Percentiles rank a stretch among this genome's conserved stretches.
Evolutionary conservation across 1,140 invertebrate species (phyloP).

Genomic region (Cylas formicarius): DNA sequence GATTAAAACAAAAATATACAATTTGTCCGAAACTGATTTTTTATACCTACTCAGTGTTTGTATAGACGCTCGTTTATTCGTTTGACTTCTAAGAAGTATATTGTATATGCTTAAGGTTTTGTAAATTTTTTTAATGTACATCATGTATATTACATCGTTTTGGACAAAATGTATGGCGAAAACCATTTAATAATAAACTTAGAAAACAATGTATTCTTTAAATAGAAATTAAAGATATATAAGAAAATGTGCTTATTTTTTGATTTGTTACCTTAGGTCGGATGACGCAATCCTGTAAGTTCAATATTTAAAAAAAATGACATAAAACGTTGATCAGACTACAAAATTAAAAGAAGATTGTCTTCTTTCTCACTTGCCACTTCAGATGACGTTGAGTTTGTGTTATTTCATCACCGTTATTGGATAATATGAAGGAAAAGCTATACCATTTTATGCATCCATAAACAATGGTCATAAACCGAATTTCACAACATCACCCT

Average conservation of each 20-base stretch:
- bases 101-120: conserved; percentile 25
- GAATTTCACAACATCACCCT: too few relatives aligned
- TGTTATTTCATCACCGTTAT: too few relatives aligned
- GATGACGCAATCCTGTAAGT: too few relatives aligned
- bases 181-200: conserved; percentile 42
- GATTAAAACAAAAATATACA: conserved; percentile 22
- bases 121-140: conserved; percentile 24
- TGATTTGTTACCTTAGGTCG: too few relatives aligned
- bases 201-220: conserved; percentile 44
- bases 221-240: conserved; percentile 41
- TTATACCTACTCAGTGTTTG: conserved; percentile 25
- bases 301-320: too few relatives aligned
- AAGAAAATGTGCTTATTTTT: conserved; percentile 1
- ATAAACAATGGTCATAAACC: too few relatives aligned
- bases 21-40: conserved; percentile 38
- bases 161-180: conserved; percentile 41
- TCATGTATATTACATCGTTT: conserved; percentile 31
- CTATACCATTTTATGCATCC: too few relatives aligned
- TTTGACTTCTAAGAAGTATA: conserved; percentile 36
- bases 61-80: conserved; percentile 24
- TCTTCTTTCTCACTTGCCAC: too few relatives aligned
- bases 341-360: too few relatives aligned
- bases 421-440: too few relatives aligned
- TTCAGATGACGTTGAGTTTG: too few relatives aligned
- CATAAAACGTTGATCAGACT: too few relatives aligned